phyloP scores from a whole-genome alignment of 2,888 invertebrate genomes.

The Cryptus viduatorius region DNA sequence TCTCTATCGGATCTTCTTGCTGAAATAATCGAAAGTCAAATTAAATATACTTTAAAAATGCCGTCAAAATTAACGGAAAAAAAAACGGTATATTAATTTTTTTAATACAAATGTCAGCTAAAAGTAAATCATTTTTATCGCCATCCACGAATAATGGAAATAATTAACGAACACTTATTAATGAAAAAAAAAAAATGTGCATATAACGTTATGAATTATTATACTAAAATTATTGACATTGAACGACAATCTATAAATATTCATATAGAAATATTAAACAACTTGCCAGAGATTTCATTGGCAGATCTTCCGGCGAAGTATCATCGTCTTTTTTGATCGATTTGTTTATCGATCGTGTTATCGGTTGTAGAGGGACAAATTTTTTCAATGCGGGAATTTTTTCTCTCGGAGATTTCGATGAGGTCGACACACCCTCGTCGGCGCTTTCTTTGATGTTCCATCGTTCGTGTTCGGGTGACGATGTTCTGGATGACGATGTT shows the following conservation, averaged over 20 bases:
- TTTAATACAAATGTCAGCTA: too few species aligned
- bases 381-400: conserved; percentile 75
- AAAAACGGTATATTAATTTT: neutral
- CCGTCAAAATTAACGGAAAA: neutral
- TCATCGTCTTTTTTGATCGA: neutral
- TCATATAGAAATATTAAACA: neutral
- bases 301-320: conserved; percentile 10
- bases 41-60: neutral
- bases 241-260: neutral
- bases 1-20: conserved; percentile 86
- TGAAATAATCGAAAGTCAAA: neutral
- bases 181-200: too few species aligned
- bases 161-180: too few species aligned
- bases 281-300: conserved; percentile 45
- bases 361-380: conserved; percentile 81
- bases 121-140: too few species aligned
- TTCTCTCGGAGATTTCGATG: conserved; percentile 41
- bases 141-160: too few species aligned
- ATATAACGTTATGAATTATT: too few species aligned
- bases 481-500: conserved; percentile 61
- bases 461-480: conserved; percentile 54
- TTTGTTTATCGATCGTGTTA: conserved; percentile 50
- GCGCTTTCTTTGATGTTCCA: conserved; percentile 17
- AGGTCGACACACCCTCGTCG: conserved; percentile 6
- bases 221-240: neutral